Evolutionary conservation across 2,113 vertebrate genomes (phyloP).

Genomic region (Microcebus jonahi): DNA sequence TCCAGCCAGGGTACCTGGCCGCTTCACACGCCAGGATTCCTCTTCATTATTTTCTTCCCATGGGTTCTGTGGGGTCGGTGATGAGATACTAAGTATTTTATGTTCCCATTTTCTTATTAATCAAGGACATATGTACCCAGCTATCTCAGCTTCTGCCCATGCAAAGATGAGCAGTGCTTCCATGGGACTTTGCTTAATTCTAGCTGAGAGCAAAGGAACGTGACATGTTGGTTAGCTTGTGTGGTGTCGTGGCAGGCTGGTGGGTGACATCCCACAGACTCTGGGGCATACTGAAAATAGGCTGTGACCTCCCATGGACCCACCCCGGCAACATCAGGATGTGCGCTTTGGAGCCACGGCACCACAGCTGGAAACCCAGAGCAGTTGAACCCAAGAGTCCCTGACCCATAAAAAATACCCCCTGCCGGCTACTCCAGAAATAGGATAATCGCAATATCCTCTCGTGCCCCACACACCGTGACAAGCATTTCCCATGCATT

Average conservation of each 20-base stretch:
- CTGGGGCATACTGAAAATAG: not conserved
- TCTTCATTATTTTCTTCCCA: not conserved
- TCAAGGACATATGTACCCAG: not conserved
- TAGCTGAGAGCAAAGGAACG: not conserved
- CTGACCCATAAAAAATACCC: not conserved
- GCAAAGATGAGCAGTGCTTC: not conserved
- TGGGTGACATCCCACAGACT: not conserved
- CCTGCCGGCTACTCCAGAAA: not conserved
- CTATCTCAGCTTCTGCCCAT: not conserved
- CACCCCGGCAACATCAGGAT: not conserved
- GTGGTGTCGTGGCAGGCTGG: not conserved
- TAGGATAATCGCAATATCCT: not conserved
- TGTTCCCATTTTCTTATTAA: not conserved
- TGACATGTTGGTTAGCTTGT: too few species aligned
- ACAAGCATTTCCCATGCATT: not conserved
- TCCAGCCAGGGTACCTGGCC: not conserved
- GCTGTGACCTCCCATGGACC: accelerated
- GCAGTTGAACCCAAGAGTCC: not conserved
- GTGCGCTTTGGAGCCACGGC: not conserved
- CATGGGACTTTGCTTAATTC: not conserved
- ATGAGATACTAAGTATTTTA: not conserved
- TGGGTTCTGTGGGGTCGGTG: not conserved
- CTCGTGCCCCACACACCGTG: not conserved
- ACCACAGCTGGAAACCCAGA: not conserved
- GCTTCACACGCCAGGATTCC: not conserved